Evolutionary conservation across 2,888 invertebrate genomes (phyloP).

Genomic region (Syritta pipiens): DNA sequence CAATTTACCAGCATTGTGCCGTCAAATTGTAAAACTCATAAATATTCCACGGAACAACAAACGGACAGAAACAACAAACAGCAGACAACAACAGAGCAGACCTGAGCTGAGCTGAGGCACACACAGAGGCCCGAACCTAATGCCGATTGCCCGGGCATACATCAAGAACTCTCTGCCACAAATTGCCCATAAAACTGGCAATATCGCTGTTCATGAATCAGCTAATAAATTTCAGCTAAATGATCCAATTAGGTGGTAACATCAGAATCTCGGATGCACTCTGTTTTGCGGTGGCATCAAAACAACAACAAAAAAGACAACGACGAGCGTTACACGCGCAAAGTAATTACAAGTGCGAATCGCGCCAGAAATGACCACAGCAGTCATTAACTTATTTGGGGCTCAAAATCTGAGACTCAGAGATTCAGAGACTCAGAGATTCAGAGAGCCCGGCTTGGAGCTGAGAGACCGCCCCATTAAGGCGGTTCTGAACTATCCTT

Average conservation of each 20-base stretch:
- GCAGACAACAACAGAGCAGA: not conserved
- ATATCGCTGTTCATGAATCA: conserved; percentile 56
- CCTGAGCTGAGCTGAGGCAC: not conserved
- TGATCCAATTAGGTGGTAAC: conserved; percentile 65
- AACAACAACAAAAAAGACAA: not conserved
- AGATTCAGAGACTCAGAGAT: no score
- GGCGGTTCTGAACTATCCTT: conserved; percentile 41
- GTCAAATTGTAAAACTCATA: conserved; percentile 48
- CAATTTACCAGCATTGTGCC: conserved; percentile 49
- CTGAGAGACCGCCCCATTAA: conserved; percentile 25
- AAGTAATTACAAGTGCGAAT: conserved; percentile 45
- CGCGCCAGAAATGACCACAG: conserved; percentile 2
- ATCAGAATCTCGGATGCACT: conserved; percentile 20
- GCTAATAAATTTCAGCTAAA: conserved; percentile 62
- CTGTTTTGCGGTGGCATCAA: conserved; percentile 7
- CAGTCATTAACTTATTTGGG: conserved; percentile 47
- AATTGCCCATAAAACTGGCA: conserved; percentile 58
- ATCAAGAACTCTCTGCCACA: conserved; percentile 52
- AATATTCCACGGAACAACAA: conserved; percentile 23
- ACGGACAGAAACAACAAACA: conserved; percentile 13
- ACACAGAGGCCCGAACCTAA: conserved; percentile 12
- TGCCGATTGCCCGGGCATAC: conserved; percentile 40
- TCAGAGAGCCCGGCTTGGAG: no score
- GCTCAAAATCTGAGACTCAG: no score
- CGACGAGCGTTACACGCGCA: conserved; percentile 18